Evolutionary conservation across 2,888 invertebrate genomes (phyloP).

Genomic region (Sicus ferrugineus): DNA sequence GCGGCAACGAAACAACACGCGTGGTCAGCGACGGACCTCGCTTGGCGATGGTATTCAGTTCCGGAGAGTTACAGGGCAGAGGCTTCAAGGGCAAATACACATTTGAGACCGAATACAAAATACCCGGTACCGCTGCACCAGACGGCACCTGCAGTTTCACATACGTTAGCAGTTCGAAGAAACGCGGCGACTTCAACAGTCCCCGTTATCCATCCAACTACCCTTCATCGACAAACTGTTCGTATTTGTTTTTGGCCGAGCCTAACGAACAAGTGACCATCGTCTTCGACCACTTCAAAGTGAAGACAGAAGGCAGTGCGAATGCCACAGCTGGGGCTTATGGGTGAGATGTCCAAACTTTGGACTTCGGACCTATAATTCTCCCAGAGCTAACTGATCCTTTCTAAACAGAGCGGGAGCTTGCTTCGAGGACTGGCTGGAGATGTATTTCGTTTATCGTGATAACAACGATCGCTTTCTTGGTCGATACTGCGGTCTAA

Average conservation of each 20-base stretch:
- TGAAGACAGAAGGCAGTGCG: slow-evolving; percentile 77
- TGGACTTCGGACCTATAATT: not conserved
- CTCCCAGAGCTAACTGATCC: not conserved
- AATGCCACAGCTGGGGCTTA: slow-evolving; percentile 80
- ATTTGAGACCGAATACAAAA: slow-evolving; percentile 82
- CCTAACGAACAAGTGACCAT: slow-evolving; percentile 90
- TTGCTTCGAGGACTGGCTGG: slow-evolving; percentile 93
- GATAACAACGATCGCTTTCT: slow-evolving; percentile 84
- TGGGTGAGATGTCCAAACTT: slow-evolving; percentile 67
- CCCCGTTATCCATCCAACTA: slow-evolving; percentile 97
- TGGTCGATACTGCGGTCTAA: slow-evolving; percentile 89
- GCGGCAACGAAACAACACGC: slow-evolving; percentile 84
- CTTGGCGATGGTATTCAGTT: slow-evolving; percentile 93
- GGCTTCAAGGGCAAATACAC: slow-evolving; percentile 79
- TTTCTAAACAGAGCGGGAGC: slow-evolving; percentile 69
- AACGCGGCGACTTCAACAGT: slow-evolving; percentile 92
- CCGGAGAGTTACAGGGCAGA: slow-evolving; percentile 87
- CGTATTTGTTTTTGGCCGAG: slow-evolving; percentile 86
- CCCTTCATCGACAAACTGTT: slow-evolving; percentile 93
- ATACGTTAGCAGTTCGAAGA: slow-evolving; percentile 86
- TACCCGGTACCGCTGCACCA: slow-evolving; percentile 92
- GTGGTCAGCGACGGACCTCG: slow-evolving; percentile 91
- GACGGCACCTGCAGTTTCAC: slow-evolving; percentile 92
- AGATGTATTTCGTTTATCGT: slow-evolving; percentile 88
- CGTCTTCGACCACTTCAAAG: slow-evolving; percentile 91